Evolutionary conservation across 1,140 invertebrate genomes (phyloP).

Genomic region (Tetragonula clypearis): DNA sequence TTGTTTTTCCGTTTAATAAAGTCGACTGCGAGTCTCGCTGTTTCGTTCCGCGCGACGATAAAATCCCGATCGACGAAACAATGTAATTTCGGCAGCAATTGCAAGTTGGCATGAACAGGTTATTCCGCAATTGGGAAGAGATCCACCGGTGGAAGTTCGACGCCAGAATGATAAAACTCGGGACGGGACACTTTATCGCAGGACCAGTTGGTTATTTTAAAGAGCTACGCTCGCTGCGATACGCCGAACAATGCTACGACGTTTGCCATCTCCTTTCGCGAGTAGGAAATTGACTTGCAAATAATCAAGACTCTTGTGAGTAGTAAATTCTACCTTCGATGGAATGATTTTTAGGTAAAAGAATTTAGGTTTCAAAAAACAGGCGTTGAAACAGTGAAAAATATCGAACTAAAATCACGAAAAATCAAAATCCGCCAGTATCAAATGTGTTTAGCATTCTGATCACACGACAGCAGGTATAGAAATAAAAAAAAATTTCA

Average conservation of each 20-base stretch:
- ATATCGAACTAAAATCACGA: too few species aligned
- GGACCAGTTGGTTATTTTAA: background rate
- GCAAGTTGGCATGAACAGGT: conserved; percentile 8
- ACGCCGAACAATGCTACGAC: background rate
- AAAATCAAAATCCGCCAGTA: too few species aligned
- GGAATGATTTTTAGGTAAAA: too few species aligned
- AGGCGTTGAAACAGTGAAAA: too few species aligned
- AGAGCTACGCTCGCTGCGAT: background rate
- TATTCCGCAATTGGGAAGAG: background rate
- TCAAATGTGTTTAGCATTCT: too few species aligned
- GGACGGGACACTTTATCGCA: background rate
- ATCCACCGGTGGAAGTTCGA: background rate
- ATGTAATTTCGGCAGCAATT: background rate
- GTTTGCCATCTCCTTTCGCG: too few species aligned
- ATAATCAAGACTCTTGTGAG: background rate
- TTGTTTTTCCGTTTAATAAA: conserved; percentile 33
- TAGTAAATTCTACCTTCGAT: background rate
- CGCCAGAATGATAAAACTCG: background rate
- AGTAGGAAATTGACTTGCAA: background rate
- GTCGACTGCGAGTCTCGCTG: background rate
- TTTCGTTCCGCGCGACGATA: background rate
- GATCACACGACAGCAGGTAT: too few species aligned
- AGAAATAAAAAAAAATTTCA: too few species aligned
- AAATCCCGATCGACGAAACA: conserved; percentile 17
- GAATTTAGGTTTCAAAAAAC: too few species aligned